A percentile compares a stretch with the other conserved stretches of the same genome.
Evolutionary conservation across 2,113 vertebrate genomes (phyloP).

Genomic region (Galemys pyrenaicus): DNA sequence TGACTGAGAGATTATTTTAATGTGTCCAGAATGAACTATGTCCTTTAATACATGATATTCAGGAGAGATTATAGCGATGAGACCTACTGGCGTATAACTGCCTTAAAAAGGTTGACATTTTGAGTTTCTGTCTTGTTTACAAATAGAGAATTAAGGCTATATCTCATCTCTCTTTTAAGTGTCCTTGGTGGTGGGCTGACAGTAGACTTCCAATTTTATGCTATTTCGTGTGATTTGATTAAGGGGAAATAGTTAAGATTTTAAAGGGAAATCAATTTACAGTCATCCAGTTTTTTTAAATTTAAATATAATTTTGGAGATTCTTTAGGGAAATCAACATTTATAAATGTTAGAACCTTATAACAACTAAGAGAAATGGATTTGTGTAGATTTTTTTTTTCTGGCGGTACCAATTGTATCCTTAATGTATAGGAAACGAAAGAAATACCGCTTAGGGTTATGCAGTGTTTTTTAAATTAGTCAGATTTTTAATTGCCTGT

Average conservation of each 20-base stretch:
- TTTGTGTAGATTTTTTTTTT: not conserved
- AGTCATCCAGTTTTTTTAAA: not conserved
- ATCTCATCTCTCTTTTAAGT: conserved; percentile 43
- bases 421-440: not conserved
- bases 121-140: not conserved
- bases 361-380: not conserved
- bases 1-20: conserved; percentile 24
- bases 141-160: conserved; percentile 47
- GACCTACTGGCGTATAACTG: conserved; percentile 1
- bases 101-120: conserved; percentile 29
- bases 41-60: conserved; percentile 32
- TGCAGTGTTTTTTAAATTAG: not conserved
- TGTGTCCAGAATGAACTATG: conserved; percentile 52
- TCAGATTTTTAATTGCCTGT: not conserved
- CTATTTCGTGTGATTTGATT: not conserved
- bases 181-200: conserved; percentile 33
- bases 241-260: not conserved
- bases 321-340: conserved; percentile 13
- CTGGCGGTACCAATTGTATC: not conserved
- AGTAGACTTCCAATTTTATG: not conserved
- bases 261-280: conserved; percentile 1
- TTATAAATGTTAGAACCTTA: not conserved
- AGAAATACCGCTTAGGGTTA: not conserved
- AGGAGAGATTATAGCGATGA: conserved; percentile 7
- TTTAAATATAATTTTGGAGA: not conserved